Conservation (phyloP, 2,888 invertebrate species). For the Xanthorhoe designata region DNA sequence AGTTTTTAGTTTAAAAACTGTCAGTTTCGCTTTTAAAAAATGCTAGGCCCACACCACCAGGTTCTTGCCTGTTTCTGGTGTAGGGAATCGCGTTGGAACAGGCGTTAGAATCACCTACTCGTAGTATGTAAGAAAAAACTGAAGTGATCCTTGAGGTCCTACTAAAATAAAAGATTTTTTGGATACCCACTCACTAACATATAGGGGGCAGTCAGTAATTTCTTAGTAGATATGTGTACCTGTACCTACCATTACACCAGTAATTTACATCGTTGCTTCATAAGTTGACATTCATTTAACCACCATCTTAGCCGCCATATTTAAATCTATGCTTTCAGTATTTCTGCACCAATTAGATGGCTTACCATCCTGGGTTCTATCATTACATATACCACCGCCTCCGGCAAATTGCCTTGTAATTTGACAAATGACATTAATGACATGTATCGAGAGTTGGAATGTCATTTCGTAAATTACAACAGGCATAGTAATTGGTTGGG, state of each 20-base stretch:
- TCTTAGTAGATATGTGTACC: not conserved
- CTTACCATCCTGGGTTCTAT: slow-evolving; percentile 42
- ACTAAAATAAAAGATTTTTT: too few species aligned
- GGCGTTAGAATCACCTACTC: too few species aligned
- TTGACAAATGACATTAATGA: slow-evolving; percentile 72
- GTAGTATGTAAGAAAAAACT: too few species aligned
- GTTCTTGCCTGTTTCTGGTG: too few species aligned
- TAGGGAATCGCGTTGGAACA: too few species aligned
- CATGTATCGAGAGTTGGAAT: slow-evolving; percentile 71
- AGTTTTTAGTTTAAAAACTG: too few species aligned
- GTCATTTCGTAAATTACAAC: slow-evolving; percentile 74
- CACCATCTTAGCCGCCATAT: slow-evolving; percentile 22
- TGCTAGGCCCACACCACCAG: too few species aligned
- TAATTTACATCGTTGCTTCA: slow-evolving; percentile 13
- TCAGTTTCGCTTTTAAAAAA: too few species aligned
- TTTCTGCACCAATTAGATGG: slow-evolving; percentile 43
- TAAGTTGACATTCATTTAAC: slow-evolving; percentile 12
- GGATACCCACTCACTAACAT: not conserved
- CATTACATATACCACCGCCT: slow-evolving; percentile 45
- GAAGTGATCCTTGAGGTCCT: too few species aligned
- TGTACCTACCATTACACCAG: not conserved
- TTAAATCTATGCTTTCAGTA: slow-evolving; percentile 31
- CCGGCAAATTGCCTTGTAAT: slow-evolving; percentile 68
- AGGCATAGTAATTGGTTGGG: slow-evolving; percentile 64
- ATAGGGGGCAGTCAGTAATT: not conserved